Percentiles rank a stretch among this genome's conserved stretches.
Evolutionary conservation across 2,113 vertebrate species (phyloP).

Genomic region (Carassius carassius): DNA sequence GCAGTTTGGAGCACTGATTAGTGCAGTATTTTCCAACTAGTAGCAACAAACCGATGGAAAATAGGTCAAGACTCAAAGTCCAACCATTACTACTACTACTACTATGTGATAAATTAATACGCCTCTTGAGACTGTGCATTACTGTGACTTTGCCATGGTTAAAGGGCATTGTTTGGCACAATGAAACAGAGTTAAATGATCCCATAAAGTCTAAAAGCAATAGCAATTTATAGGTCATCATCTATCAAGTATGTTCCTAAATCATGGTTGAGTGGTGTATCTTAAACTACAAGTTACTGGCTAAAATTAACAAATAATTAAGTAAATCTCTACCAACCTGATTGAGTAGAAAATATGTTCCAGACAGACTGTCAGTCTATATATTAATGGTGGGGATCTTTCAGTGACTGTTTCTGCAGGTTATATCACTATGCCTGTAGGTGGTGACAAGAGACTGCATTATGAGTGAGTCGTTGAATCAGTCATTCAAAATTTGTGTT

Average conservation of each 20-base stretch:
- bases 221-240: too few relatives aligned
- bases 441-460: background rate
- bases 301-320: background rate
- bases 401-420: background rate
- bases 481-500: background rate
- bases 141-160: background rate
- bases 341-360: background rate
- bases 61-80: background rate
- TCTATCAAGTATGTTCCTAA: background rate
- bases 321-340: background rate
- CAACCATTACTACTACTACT: background rate
- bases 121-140: background rate
- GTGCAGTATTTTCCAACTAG: background rate
- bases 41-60: background rate
- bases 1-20: slow-evolving; percentile 11
- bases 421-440: background rate
- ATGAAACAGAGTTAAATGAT: background rate
- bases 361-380: background rate
- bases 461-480: background rate
- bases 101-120: background rate
- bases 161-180: background rate
- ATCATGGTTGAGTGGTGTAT: background rate
- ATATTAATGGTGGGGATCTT: background rate
- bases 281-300: background rate
- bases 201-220: background rate